Conservation (phyloP, 2,888 invertebrate species). For the Epicampocera succincta region DNA sequence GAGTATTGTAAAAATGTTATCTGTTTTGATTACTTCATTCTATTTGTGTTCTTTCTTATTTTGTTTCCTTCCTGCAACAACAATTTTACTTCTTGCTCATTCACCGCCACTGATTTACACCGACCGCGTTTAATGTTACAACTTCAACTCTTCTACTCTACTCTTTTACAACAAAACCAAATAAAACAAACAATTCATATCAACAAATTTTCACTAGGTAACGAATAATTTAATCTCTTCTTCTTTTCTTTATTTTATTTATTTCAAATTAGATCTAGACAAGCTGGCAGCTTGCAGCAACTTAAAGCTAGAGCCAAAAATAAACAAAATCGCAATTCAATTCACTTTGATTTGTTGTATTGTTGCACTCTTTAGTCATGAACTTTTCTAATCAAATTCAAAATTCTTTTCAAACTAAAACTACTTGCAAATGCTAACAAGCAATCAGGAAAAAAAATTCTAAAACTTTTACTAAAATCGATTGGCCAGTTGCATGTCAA, state of each 20-base stretch:
- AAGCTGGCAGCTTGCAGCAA: neutral
- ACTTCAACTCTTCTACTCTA: conserved; percentile 45
- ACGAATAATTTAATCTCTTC: conserved; percentile 25
- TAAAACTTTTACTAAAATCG: neutral
- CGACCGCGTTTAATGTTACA: conserved; percentile 38
- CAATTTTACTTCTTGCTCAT: conserved; percentile 52
- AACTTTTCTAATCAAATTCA: neutral
- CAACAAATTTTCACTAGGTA: conserved; percentile 69
- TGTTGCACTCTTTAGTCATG: neutral
- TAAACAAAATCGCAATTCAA: neutral
- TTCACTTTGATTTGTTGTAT: conserved; percentile 9
- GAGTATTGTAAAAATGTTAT: conserved; percentile 45
- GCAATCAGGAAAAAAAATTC: neutral
- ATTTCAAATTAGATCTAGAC: neutral
- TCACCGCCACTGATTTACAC: conserved; percentile 49
- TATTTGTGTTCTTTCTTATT: conserved; percentile 22
- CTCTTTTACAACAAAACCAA: conserved; percentile 36
- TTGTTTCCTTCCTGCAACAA: conserved; percentile 60
- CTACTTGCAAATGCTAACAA: neutral
- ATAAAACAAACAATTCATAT: conserved; percentile 41
- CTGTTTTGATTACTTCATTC: conserved; percentile 16
- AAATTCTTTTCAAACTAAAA: conserved; percentile 1
- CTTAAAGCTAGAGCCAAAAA: neutral
- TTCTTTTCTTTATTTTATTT: conserved; percentile 4
- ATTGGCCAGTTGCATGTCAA: conserved; percentile 40